Evolutionary conservation across 2,113 vertebrate genomes (phyloP).

Genomic region (Mastomys coucha): DNA sequence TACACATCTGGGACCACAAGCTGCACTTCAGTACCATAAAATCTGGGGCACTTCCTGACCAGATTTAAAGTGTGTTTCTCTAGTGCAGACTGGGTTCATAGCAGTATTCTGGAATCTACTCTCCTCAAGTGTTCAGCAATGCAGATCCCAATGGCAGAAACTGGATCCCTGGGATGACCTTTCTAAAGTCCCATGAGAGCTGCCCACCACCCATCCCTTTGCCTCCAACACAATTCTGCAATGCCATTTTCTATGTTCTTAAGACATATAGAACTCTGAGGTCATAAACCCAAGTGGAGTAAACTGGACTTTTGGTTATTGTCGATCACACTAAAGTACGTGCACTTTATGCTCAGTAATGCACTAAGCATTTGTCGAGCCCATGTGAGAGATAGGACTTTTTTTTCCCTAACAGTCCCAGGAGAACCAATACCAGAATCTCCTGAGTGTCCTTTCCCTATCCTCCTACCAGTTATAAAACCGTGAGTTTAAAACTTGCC

Average conservation of each 20-base stretch:
- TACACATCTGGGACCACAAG: too few species aligned
- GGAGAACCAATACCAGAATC: background rate
- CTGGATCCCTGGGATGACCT: too few species aligned
- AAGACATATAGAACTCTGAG: background rate
- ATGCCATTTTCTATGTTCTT: background rate
- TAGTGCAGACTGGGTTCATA: accelerated
- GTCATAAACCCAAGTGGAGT: background rate
- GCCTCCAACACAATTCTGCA: accelerated
- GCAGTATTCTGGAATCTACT: background rate
- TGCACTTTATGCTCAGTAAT: background rate
- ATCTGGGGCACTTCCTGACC: too few species aligned
- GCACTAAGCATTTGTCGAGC: background rate
- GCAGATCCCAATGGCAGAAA: background rate
- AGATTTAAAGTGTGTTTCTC: too few species aligned
- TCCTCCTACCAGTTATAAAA: accelerated
- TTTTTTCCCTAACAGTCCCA: background rate
- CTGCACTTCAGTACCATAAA: too few species aligned
- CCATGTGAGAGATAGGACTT: accelerated
- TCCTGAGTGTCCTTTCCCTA: background rate
- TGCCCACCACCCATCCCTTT: background rate
- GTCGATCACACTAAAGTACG: too few species aligned
- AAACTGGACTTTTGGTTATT: background rate
- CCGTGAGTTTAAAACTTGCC: background rate
- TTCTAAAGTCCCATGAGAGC: background rate
- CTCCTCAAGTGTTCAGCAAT: background rate